Evolutionary conservation across 1,140 invertebrate species (phyloP).

Genomic region (Bombyx mandarina): DNA sequence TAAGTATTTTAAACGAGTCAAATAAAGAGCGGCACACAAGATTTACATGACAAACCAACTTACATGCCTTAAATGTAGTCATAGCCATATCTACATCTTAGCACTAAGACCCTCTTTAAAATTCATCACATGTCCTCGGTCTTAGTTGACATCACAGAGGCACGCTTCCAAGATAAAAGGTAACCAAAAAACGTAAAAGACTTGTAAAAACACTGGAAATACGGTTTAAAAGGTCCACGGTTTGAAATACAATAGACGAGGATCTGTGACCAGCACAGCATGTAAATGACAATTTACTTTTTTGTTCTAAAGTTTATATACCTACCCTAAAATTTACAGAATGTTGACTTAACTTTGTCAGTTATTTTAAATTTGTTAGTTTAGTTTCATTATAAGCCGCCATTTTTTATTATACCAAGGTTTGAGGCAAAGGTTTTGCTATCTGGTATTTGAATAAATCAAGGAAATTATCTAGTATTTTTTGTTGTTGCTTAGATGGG

Average conservation of each 20-base stretch:
- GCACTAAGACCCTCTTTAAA: constrained; percentile 45
- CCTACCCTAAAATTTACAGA: no score
- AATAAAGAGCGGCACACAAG: constrained; percentile 16
- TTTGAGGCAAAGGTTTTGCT: no score
- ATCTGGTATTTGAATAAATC: no score
- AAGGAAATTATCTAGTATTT: no score
- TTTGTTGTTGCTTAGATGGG: no score
- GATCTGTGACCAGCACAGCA: constrained; percentile 34
- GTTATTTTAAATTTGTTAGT: no score
- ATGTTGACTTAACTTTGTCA: no score
- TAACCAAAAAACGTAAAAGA: constrained; percentile 31
- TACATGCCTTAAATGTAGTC: constrained; percentile 33
- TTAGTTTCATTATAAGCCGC: no score
- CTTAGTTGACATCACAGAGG: constrained; percentile 36
- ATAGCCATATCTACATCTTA: constrained; percentile 46
- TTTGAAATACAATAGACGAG: constrained; percentile 48
- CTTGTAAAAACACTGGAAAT: constrained; percentile 40
- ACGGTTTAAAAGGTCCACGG: constrained; percentile 53
- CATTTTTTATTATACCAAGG: no score
- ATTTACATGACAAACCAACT: constrained; percentile 45
- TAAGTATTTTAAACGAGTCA: no score
- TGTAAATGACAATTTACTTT: no score
- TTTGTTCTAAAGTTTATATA: no score
- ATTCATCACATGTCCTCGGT: constrained; percentile 54
- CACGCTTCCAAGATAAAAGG: constrained; percentile 47